Evolutionary conservation across 2,888 invertebrate species (phyloP), one percentile per base, ranked within the genome.

Genomic region (Rhodophaea formosa): DNA sequence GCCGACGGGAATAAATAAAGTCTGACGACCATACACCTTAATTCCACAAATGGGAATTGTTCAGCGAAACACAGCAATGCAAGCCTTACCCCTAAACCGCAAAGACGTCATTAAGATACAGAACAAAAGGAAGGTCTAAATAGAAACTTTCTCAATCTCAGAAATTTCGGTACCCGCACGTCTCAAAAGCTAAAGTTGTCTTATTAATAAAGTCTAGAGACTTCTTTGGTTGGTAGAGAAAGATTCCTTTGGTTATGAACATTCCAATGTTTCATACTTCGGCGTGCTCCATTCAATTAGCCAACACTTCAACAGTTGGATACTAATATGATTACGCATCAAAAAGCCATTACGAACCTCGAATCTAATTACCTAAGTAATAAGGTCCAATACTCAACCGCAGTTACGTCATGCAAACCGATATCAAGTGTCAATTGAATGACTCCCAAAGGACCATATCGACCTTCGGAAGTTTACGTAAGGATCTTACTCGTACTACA

Each of bases 371-470:
- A 8, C 15, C 2, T 16, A 6, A 6, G 35, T 16, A 16, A 51
- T 51, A 51, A 35, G 29, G 51, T 51, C 35, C 12, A 51, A 51
- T 51, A 35, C 35, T 12, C 15, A 51, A 35, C 8, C 0, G 12
- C 39, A 32, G 56, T 56, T 53, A 55, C 53, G 49, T 58, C 47
- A 59, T 44, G 23, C 46, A 59, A 60, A n/a, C 43, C 54, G 53
- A 58, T 49, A 51, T 51, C 43, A 53, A 53, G 53, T 42, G 23
- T 42, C 62, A 52, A 49, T 32, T 56, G 49, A 56, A 52, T 56
- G 58, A 39, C 39, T 60, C 60, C 60, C 56, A 58, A 59, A 59
- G 60, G 57, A 59, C 30, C 55, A 53, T 55, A 46, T 44, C 59
- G 58, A 59, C 62, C 60, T 62, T 60, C 39, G 47, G 51, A 10